phyloP scores from a whole-genome alignment of 2,797 vertebrate genomes.

The Enteromius anoplus region DNA sequence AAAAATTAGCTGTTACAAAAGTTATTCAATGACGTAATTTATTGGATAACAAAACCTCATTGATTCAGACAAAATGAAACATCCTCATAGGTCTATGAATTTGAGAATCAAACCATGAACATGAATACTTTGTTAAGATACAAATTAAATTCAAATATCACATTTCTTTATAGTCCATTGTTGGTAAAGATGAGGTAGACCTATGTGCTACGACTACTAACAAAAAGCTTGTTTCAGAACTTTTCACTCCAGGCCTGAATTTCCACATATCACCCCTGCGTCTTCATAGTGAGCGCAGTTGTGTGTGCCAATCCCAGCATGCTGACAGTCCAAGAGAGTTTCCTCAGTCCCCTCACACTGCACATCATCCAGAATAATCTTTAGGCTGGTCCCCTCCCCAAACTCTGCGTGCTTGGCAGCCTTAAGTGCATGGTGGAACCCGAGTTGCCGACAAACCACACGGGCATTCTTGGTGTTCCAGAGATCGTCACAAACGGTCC shows the following conservation, averaged over 20 bases:
- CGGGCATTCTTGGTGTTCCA: slow-evolving; percentile 79
- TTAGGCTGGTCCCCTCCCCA: slow-evolving; percentile 81
- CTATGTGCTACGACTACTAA: slow-evolving; percentile 46
- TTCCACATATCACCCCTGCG: slow-evolving; percentile 86
- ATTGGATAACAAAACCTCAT: slow-evolving; percentile 17
- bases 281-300: slow-evolving; percentile 92
- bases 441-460: slow-evolving; percentile 91
- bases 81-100: slow-evolving; percentile 24
- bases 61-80: slow-evolving; percentile 22
- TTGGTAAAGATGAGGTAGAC: slow-evolving; percentile 56
- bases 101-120: slow-evolving; percentile 27
- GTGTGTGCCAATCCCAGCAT: slow-evolving; percentile 79
- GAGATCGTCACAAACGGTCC: slow-evolving; percentile 90
- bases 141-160: slow-evolving; percentile 18
- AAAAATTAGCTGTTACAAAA: background rate
- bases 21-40: background rate
- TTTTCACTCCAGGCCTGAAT: slow-evolving; percentile 31
- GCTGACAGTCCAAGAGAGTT: slow-evolving; percentile 84
- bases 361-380: slow-evolving; percentile 88
- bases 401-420: slow-evolving; percentile 88
- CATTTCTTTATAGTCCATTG: slow-evolving; percentile 1
- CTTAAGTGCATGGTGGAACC: slow-evolving; percentile 77
- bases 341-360: slow-evolving; percentile 83
- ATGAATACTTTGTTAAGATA: slow-evolving; percentile 5
- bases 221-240: slow-evolving; percentile 38